Percentiles rank a stretch among this genome's conserved stretches.
phyloP scores from a whole-genome alignment of 2,113 vertebrate genomes.

The Cinclus mexicanus region DNA sequence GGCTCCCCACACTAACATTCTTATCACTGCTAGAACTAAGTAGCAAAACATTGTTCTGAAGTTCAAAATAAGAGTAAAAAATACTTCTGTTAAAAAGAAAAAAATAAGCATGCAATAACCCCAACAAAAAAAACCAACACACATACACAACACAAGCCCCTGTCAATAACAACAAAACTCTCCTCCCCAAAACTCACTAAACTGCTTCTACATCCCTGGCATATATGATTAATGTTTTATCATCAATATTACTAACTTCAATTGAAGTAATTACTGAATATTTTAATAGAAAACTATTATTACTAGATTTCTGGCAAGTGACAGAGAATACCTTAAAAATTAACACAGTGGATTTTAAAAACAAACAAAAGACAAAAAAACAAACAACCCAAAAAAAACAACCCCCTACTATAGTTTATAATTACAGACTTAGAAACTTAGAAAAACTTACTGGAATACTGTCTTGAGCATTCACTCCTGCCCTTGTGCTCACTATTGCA shows the following conservation, averaged over 20 bases:
- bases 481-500: fast-evolving
- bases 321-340: neutral
- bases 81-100: neutral
- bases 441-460: neutral
- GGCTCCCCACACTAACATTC: neutral
- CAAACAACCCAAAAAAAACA: neutral
- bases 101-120: neutral
- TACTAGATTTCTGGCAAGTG: neutral
- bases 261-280: neutral
- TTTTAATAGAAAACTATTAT: neutral
- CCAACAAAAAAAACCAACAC: neutral
- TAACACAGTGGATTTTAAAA: neutral
- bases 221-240: neutral
- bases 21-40: neutral
- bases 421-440: neutral
- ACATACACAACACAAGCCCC: neutral
- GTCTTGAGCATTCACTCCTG: neutral
- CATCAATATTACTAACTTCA: neutral
- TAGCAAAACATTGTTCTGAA: neutral
- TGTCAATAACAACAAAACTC: neutral
- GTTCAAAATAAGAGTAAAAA: neutral
- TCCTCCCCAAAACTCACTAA: neutral
- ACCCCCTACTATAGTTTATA: neutral
- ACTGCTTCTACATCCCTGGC: neutral
- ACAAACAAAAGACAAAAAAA: neutral